Evolutionary conservation across 2,888 invertebrate genomes (phyloP).

Genomic region (Chromoteleia sp.): DNA sequence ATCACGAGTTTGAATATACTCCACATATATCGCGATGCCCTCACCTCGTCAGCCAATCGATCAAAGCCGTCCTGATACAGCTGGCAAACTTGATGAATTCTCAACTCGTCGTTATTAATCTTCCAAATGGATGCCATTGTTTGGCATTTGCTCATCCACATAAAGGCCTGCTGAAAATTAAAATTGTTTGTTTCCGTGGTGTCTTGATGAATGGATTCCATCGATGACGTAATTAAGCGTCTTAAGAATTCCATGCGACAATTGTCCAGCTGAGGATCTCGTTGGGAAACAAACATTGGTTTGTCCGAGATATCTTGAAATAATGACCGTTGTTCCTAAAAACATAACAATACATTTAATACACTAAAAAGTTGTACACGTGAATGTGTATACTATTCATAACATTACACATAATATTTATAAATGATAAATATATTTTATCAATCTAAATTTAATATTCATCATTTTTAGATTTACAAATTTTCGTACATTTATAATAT

Average conservation of each 20-base stretch:
- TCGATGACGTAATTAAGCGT: constrained; percentile 90
- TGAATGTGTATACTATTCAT: neutral
- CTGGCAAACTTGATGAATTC: constrained; percentile 91
- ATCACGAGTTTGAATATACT: constrained; percentile 33
- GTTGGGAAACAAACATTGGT: constrained; percentile 79
- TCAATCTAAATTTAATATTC: too few relatives aligned
- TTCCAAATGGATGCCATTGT: constrained; percentile 91
- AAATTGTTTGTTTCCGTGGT: constrained; percentile 86
- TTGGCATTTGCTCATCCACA: constrained; percentile 91
- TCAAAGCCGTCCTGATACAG: constrained; percentile 87
- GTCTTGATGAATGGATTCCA: constrained; percentile 89
- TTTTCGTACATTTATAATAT: too few relatives aligned
- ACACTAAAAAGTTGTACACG: neutral
- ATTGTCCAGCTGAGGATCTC: constrained; percentile 89
- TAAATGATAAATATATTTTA: too few relatives aligned
- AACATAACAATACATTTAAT: neutral
- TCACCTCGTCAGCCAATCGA: constrained; percentile 87
- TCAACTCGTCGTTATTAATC: constrained; percentile 88
- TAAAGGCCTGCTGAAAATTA: constrained; percentile 85
- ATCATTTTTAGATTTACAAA: too few relatives aligned
- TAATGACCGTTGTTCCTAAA: constrained; percentile 80
- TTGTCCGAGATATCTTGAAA: constrained; percentile 82
- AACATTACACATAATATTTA: neutral
- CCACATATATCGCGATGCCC: constrained; percentile 35
- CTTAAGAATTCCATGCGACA: constrained; percentile 90